Evolutionary conservation across 1,140 invertebrate species (phyloP), one percentile per base, ranked within the genome.

Genomic region (Drosophila trapezifrons): DNA sequence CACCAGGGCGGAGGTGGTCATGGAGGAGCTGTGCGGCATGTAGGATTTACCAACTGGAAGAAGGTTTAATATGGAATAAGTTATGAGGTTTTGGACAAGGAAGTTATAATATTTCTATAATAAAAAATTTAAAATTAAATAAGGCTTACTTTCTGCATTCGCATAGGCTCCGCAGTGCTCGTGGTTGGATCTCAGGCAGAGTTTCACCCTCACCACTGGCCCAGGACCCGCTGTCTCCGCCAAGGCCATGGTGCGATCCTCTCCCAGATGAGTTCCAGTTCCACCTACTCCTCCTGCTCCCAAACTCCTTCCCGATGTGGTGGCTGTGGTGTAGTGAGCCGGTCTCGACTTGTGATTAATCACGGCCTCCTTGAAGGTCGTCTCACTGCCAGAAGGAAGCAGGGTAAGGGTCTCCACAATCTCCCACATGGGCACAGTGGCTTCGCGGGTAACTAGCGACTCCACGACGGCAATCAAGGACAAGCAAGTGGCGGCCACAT

Each of bases 151-250:
- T 84, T 96, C 95, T 40, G 96, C 96, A 90, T 96, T 95, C 1
- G 94, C 94, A 91, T 96, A 96, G 47, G 97, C 96, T 12, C 97
- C 96, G 86, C 97, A 98, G 70, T 96, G 95, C 25, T 96, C 95
- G 27, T 95, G 94, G 82, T 96, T 96, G 2, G 95, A 94, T 74
- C 95, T 93, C n/a, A 97, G 93, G 80, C 97, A 98, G 1, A 98
- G 93, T 72, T 96, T 95, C 1, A 97, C 95, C 29, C 96, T 92
- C 18, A 98, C 94, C 47, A 94, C 93, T 0, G 95, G 94, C 56
- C 95, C 94, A 2, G 93, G 92, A 5, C 83, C 83, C 13, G 94
- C 93, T 52, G 95, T 95, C 18, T 93, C 87, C 0, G 90, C 90
- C 66, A 92, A 49, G 1, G 92, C 90, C 85, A 92, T 84, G 32